Evolutionary conservation across 2,888 invertebrate genomes (phyloP), one percentile per base, ranked within the genome.

Genomic region (Toxonevra muliebris): DNA sequence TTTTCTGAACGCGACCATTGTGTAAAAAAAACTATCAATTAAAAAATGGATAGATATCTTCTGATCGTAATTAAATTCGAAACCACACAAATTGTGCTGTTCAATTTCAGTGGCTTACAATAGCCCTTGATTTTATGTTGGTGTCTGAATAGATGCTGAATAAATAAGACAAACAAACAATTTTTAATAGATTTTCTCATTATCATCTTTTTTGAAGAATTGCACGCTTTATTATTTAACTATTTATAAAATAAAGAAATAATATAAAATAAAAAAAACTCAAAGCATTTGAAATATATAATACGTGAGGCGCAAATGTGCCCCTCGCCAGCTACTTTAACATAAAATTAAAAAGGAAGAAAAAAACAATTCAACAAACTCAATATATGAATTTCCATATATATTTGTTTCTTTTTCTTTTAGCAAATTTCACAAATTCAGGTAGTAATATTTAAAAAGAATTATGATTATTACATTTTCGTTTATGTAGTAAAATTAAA

Each of bases 201-300:
- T 62, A 62, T 67, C 67, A 62, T 70, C 68, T 68, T 67, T 66
- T 66, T 70, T 70, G 68, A 68, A 71, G 68, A 71, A 71, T 67
- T 67, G 62, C 65, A 65, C 59, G 59, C 61, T 68, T 70, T 65
- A 67, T 68, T 65, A 65, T 69, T 69, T 62, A 65, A 65, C 65
- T 60, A 64, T 52, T 61, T 61, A 57, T 50, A 65, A 59, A 50
- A 43, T 57, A 60, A 54, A 65, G 65, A 65, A 59, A 68, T 64
- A 59, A 59, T 53, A 65, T 59, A 53, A 59, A 55, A 68, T 53
- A 54, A 65, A 55, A 65, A 65, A 68, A 63, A 43, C 65, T 53
- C 54, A 63, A 68, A 61, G 43, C 41, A 59, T 48, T 52, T 61
- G 61, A 64, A 65, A 68, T 55, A 20, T 57, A 61, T 61, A 54